Evolutionary conservation across 2,797 vertebrate species (phyloP).

Genomic region (Chrysocyon brachyurus): DNA sequence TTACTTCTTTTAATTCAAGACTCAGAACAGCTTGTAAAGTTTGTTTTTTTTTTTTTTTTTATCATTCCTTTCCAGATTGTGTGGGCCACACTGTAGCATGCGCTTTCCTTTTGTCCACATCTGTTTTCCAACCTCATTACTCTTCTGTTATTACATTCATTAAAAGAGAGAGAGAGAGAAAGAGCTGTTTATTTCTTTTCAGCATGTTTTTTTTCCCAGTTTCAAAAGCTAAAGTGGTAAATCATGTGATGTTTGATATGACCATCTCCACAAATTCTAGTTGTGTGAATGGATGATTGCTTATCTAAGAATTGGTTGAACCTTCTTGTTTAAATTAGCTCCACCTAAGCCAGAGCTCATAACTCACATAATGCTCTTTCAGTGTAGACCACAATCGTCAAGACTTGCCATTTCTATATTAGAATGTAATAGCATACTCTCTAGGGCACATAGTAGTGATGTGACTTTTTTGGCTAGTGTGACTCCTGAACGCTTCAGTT

Average conservation of each 20-base stretch:
- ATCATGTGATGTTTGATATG: conserved; percentile 39
- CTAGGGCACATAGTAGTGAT: neutral
- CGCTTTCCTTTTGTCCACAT: conserved; percentile 87
- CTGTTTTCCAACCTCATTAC: conserved; percentile 91
- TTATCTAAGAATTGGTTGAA: neutral
- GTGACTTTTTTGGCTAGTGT: neutral
- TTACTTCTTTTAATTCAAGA: conserved; percentile 89
- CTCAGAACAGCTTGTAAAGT: conserved; percentile 92
- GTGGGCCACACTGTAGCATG: conserved; percentile 82
- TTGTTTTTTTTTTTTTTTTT: conserved; percentile 81
- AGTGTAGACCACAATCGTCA: neutral
- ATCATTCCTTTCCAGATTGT: conserved; percentile 89
- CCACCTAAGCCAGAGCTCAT: neutral
- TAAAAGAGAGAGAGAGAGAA: conserved; percentile 51
- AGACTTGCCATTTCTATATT: neutral
- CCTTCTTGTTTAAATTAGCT: conserved; percentile 49
- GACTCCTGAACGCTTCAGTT: conserved; percentile 4
- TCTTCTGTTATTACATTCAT: conserved; percentile 88
- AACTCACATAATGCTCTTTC: neutral
- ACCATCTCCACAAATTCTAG: conserved; percentile 3
- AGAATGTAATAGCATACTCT: neutral
- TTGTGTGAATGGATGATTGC: neutral
- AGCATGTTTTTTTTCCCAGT: conserved; percentile 71
- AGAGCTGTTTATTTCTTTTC: conserved; percentile 85
- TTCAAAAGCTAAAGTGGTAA: conserved; percentile 75